Base-by-base conservation (phyloP, 1,140 invertebrate species). In the Monomorium pharaonis region DNA sequence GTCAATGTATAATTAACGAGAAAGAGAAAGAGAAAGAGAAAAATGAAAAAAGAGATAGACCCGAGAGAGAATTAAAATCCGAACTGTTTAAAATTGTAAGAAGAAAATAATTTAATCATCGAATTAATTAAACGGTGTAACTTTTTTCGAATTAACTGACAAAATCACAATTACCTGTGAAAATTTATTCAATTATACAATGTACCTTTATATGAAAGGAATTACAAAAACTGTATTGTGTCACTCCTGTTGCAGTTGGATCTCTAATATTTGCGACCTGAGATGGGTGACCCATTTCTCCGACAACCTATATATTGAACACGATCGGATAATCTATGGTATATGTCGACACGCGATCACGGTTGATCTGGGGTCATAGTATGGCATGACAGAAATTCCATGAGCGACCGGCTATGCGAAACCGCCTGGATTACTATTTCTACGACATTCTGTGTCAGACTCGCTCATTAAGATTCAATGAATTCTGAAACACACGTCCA, bases 381-480 rank as follows among this genome's bases (percentile, higher is more conserved):
- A 18, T 63, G 78, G 76, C 65, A 86, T 78, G 84, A 78, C 49
- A 86, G 84, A 74, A 90, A 86, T 90, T 72, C 85, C 89, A 88
- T 86, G 89, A 88, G 44, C 69, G 58, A 49, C 44, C 72, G 77
- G 74, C 70, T 88, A 81, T 89, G 87, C 72, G 78, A 54, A 89
- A 87, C 78, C 54, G 67, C 62, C 84, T 24, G 74, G 58, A 54
- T 84, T 70, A 86, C 88, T 89, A 89, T 90, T 87, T 78, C 78
- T 81, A 85, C 56, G 78, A 69, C 69, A 89, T 90, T 88, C 86
- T 80, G 87, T 83, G 83, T 84, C 89, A 81, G 63, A 78, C 63
- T 87, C 76, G 63, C 75, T 91, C 89, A 89, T 91, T 91, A 91
- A 89, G 87, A 90, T 89, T 91, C 89, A 89, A 89, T 87, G 74